Percentiles rank a stretch among this genome's conserved stretches.
Evolutionary conservation across 2,113 vertebrate genomes (phyloP).

Genomic region (sheep (Ovis aries)): DNA sequence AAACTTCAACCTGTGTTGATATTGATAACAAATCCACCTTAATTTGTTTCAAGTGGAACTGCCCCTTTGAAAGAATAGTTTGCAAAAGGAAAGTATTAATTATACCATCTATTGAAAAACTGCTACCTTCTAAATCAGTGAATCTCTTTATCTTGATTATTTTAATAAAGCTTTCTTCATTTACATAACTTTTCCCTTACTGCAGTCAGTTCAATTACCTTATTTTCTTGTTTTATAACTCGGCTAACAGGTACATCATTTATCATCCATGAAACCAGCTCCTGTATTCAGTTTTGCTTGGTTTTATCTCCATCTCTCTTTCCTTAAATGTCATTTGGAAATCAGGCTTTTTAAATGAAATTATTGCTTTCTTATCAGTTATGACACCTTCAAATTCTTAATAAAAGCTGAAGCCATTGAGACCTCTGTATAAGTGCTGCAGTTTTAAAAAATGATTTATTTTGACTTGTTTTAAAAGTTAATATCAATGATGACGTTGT

Average conservation of each 20-base stretch:
- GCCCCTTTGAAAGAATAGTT: background rate
- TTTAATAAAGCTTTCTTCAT: conserved; percentile 44
- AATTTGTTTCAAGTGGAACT: conserved; percentile 3
- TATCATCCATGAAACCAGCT: conserved; percentile 28
- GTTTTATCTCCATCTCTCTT: conserved; percentile 15
- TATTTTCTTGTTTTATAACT: conserved; percentile 61
- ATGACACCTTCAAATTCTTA: background rate
- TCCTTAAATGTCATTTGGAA: conserved; percentile 10
- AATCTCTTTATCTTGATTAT: conserved; percentile 21
- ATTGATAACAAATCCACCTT: background rate
- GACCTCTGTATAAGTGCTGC: background rate
- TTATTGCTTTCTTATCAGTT: background rate
- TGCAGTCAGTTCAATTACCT: background rate
- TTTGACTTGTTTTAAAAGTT: conserved; percentile 26
- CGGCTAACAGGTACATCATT: conserved; percentile 30
- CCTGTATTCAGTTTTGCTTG: conserved; percentile 19
- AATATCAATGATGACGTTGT: background rate
- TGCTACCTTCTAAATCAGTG: conserved; percentile 10
- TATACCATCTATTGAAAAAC: conserved; percentile 44
- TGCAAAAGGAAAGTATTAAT: conserved; percentile 59
- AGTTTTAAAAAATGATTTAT: background rate
- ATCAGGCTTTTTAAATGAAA: background rate
- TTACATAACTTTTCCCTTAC: conserved; percentile 35
- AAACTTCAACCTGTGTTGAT: background rate
- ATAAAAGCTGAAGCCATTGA: background rate